Evolutionary conservation across 2,797 vertebrate species (phyloP), one percentile per base, ranked within the genome.

Genomic region (Pangasius larnaudii): DNA sequence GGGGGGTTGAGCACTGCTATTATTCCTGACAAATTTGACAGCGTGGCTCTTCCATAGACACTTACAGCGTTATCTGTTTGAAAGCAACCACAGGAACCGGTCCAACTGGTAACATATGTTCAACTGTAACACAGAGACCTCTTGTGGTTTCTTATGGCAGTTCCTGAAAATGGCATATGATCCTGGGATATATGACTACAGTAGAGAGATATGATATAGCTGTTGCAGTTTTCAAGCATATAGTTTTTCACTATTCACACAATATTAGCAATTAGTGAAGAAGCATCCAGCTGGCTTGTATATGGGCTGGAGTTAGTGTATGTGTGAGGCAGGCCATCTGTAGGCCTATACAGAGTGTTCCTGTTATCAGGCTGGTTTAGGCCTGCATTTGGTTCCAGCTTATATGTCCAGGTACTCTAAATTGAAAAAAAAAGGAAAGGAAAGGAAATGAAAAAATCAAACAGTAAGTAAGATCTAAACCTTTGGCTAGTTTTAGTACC

Each of bases 111-210:
- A 82, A 46, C 42, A 82, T 82, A 75, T 33, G 86, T 63, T 56
- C n/a, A 83, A 53, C 75, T 90, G 89, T 86, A 84, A 51, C 88
- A 92, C 69, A 88, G 91, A 89, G 91, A 88, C 78, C 93, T 91
- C 92, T 92, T 90, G 91, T 89, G 92, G 90, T 81, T 75, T 56
- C 59, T 56, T 63, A 27, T 81, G 58, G 83, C 72, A 86, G 51
- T 89, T 81, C 79, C 65, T 77, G 18, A 61, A 88, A 86, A 83
- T 61, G 36, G 18, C 33, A 80, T 58, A 65, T 80, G 65, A 85
- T 63, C 42, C 84, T 63, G 67, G 33, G 84, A 53, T 63, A 81
- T 72, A 86, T 74, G 77, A 46, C 67, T 88, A 80, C 46, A 82
- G 49, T 46, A 56, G 39, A 86, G 46, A 79, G 39, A 59, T 71